These are phyloP conservation scores for Scomber scombrus DNA, from an alignment of 2,113 vertebrate genomes.

Conservation along the genomic window DNA sequence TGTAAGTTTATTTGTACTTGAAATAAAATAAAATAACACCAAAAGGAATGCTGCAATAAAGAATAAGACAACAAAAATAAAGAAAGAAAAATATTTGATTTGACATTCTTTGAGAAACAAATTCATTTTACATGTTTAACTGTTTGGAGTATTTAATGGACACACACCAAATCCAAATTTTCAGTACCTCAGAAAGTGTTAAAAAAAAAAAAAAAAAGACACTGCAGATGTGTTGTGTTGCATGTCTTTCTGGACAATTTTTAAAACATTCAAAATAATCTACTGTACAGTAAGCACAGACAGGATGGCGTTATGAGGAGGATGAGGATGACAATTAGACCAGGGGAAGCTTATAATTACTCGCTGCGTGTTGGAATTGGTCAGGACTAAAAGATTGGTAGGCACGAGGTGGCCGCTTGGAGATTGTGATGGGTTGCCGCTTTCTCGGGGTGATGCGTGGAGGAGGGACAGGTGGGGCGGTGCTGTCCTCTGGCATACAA, in stretches of 20 bases:
- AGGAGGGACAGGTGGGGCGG: conserved; percentile 90
- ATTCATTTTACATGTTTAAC: conserved; percentile 15
- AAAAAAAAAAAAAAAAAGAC: conserved; percentile 27
- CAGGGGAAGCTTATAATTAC: conserved; percentile 83
- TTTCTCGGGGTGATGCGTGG: conserved; percentile 91
- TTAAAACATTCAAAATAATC: neutral
- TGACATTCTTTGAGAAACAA: conserved; percentile 27
- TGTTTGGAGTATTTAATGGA: conserved; percentile 12
- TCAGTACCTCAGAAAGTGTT: conserved; percentile 38
- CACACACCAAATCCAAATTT: conserved; percentile 20
- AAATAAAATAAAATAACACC: conserved; percentile 18
- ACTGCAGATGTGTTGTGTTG: conserved; percentile 15
- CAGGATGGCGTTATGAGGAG: conserved; percentile 55
- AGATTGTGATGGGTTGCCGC: conserved; percentile 98
- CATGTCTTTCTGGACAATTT: conserved; percentile 4
- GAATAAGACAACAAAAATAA: conserved; percentile 11
- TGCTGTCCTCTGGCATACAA: conserved; percentile 89
- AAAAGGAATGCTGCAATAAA: conserved; percentile 18
- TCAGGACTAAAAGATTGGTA: conserved; percentile 84
- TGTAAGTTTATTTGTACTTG: conserved; percentile 48
- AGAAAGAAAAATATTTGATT: conserved; percentile 10
- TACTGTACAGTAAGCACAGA: conserved; percentile 23
- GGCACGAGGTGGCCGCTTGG: conserved; percentile 91
- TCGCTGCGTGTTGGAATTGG: conserved; percentile 82
- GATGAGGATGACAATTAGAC: conserved; percentile 61